Conservation (phyloP, 30 jellyfish, hydroid and myxozoan species). For the Catostylus mosaicus region DNA sequence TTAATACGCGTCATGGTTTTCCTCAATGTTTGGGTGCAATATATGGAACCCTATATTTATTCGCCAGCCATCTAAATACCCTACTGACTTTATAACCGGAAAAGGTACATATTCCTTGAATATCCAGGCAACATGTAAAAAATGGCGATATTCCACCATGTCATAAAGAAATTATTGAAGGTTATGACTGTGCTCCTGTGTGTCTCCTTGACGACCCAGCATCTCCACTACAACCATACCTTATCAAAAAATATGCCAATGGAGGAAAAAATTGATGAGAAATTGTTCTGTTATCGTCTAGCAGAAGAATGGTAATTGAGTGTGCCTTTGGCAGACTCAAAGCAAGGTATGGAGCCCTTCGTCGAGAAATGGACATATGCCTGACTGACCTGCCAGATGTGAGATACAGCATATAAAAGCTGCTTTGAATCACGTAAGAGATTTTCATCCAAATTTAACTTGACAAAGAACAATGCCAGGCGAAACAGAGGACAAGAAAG, state of each 20-base stretch:
- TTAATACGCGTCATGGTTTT: neutral
- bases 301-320: no score
- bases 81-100: constrained; percentile 17
- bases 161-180: constrained; percentile 7
- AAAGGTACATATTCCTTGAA: constrained; percentile 17
- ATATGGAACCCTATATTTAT: neutral
- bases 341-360: neutral
- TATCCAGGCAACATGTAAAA: constrained; percentile 9
- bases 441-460: neutral
- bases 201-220: constrained; percentile 42
- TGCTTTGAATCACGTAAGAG: neutral
- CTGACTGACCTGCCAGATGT: neutral
- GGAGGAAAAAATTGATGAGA: neutral
- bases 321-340: neutral
- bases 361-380: neutral
- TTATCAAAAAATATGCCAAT: neutral
- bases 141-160: constrained; percentile 8
- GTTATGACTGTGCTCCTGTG: constrained; percentile 15
- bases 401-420: neutral
- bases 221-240: constrained; percentile 4
- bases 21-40: neutral
- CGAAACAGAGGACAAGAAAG: no score
- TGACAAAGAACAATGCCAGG: neutral
- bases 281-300: neutral
- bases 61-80: constrained; percentile 12